Percentiles rank a stretch among this genome's conserved stretches.
Evolutionary conservation across 2,888 invertebrate species (phyloP).

Genomic region (Eubasilissa splendida): DNA sequence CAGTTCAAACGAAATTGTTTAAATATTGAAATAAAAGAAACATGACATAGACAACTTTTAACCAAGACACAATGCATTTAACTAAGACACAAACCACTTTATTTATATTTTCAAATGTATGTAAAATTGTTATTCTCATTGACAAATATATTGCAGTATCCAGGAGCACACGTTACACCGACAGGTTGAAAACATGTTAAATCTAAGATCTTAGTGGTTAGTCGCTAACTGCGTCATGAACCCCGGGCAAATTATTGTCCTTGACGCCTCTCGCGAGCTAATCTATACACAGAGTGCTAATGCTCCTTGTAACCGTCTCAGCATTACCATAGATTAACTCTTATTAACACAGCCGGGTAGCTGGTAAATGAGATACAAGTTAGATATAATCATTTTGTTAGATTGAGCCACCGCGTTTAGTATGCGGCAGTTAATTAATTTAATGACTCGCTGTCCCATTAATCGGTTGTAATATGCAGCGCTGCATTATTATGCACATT

Average conservation of each 20-base stretch:
- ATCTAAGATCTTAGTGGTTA: not conserved
- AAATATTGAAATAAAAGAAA: no score
- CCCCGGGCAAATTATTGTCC: not conserved
- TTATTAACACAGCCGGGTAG: slow-evolving; percentile 8
- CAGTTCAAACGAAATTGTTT: no score
- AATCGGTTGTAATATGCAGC: slow-evolving; percentile 23
- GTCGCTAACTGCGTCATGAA: not conserved
- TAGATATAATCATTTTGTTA: slow-evolving; percentile 29
- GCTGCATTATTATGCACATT: slow-evolving; percentile 18
- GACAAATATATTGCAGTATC: no score
- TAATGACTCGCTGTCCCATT: slow-evolving; percentile 35
- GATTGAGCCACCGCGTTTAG: slow-evolving; percentile 27
- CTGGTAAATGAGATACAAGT: slow-evolving; percentile 27
- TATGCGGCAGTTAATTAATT: slow-evolving; percentile 25
- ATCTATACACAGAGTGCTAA: not conserved
- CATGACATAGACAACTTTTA: no score
- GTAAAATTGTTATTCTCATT: no score
- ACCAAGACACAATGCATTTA: no score
- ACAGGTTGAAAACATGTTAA: no score
- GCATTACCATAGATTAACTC: slow-evolving; percentile 33
- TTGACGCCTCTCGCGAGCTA: slow-evolving; percentile 13
- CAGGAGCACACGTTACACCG: no score
- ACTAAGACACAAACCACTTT: no score
- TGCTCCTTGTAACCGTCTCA: slow-evolving; percentile 4
- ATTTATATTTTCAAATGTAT: no score